A percentile compares a stretch with the other conserved stretches of the same genome.
Evolutionary conservation across 2,888 invertebrate genomes (phyloP).

Genomic region (Calameuta idolon): DNA sequence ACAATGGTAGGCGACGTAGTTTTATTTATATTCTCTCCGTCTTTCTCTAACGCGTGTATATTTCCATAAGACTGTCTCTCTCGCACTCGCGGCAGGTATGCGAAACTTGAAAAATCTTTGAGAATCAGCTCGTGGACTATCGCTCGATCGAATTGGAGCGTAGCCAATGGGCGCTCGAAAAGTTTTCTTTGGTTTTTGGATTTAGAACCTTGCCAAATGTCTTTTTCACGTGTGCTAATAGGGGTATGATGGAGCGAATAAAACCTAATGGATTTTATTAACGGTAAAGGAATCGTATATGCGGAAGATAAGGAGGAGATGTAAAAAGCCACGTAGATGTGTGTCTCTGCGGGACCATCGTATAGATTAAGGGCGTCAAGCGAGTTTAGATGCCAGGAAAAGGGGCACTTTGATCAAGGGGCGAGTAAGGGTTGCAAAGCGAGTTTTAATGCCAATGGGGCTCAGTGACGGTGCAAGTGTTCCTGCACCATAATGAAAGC

Average conservation of each 20-base stretch:
- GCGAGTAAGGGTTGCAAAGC: constrained; percentile 37
- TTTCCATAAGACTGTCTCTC: neutral
- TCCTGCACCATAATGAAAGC: constrained; percentile 38
- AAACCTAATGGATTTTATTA: neutral
- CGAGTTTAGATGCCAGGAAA: constrained; percentile 10
- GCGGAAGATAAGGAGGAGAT: neutral
- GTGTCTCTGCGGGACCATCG: neutral
- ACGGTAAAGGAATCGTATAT: neutral
- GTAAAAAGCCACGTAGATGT: neutral
- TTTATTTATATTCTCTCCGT: neutral
- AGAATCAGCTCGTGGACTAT: neutral
- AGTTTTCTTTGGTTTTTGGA: neutral
- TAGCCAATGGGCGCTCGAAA: neutral
- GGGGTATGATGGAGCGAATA: neutral
- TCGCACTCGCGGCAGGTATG: neutral
- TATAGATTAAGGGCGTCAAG: neutral
- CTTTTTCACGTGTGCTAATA: neutral
- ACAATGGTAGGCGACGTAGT: neutral
- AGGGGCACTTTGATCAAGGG: constrained; percentile 7
- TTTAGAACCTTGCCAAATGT: neutral
- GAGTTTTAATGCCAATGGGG: constrained; percentile 49
- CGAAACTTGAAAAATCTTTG: neutral
- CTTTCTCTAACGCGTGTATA: neutral
- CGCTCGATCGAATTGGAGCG: neutral
- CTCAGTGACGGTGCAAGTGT: constrained; percentile 33